A percentile compares a stretch with the other conserved stretches of the same genome.
Evolutionary conservation across 2,888 invertebrate species (phyloP).

Genomic region (Macrophya alboannulata): DNA sequence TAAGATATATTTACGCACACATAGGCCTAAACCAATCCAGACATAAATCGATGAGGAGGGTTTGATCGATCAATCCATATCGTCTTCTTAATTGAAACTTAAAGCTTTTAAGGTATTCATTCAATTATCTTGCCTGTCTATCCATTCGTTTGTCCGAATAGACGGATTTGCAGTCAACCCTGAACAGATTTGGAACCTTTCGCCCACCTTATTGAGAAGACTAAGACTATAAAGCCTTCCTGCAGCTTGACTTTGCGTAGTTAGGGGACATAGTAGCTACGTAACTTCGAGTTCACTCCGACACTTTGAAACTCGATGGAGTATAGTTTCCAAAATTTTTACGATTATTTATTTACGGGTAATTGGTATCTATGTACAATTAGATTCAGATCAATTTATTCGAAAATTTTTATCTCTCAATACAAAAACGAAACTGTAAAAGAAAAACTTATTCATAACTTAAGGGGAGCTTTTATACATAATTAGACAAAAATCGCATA

Average conservation of each 20-base stretch:
- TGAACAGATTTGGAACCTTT: background rate
- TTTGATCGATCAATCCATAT: background rate
- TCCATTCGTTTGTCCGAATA: background rate
- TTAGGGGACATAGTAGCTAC: background rate
- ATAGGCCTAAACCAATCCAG: background rate
- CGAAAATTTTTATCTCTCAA: background rate
- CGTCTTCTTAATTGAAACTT: constrained; percentile 30
- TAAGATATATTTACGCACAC: background rate
- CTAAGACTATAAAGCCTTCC: background rate
- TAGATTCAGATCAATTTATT: background rate
- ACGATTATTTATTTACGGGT: too few species aligned
- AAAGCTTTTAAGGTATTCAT: background rate
- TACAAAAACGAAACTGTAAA: too few species aligned
- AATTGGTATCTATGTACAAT: background rate
- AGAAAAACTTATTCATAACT: too few species aligned
- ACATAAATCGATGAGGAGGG: background rate
- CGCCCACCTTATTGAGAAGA: background rate
- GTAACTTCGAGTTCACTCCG: background rate
- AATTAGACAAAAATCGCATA: too few species aligned
- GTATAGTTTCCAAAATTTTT: background rate
- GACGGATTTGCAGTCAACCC: background rate
- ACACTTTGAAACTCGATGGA: background rate
- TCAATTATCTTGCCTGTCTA: background rate
- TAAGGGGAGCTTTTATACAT: too few species aligned
- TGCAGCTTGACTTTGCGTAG: background rate